A percentile compares a stretch with the other conserved stretches of the same genome.
These are phyloP conservation scores for Mesitornis unicolor DNA, from an alignment of 2,113 vertebrate genomes.

Conservation along the genomic window DNA sequence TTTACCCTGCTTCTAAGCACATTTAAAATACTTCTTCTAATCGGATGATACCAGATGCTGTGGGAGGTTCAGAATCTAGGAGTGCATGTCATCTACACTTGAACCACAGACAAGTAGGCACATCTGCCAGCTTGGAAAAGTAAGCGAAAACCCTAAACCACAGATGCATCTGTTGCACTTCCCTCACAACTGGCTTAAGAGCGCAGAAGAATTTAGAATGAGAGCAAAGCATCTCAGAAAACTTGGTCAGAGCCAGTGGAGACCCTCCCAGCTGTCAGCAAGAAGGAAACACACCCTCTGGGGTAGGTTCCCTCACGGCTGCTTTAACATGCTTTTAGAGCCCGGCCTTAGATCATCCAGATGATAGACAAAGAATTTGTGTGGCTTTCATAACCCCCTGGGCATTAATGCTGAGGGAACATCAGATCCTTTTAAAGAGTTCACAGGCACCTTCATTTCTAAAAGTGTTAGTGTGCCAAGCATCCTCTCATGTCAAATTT, in stretches of 20 bases:
- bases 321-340: background rate
- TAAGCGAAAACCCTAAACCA: background rate
- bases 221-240: background rate
- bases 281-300: conserved; percentile 5
- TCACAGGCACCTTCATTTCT: background rate
- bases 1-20: background rate
- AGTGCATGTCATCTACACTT: background rate
- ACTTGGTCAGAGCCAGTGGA: background rate
- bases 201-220: background rate
- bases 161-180: background rate
- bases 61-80: background rate
- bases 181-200: background rate
- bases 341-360: background rate
- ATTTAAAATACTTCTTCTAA: background rate
- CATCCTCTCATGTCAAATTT: background rate
- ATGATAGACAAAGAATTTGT: background rate
- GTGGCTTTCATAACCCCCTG: background rate
- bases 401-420: background rate
- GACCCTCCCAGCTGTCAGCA: background rate
- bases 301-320: background rate
- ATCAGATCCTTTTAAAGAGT: background rate
- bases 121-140: background rate
- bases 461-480: background rate
- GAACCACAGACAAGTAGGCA: background rate
- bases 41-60: background rate